Evolutionary conservation across 2,797 vertebrate genomes (phyloP), one percentile per base, ranked within the genome.

Genomic region (Sebastes diploproa): DNA sequence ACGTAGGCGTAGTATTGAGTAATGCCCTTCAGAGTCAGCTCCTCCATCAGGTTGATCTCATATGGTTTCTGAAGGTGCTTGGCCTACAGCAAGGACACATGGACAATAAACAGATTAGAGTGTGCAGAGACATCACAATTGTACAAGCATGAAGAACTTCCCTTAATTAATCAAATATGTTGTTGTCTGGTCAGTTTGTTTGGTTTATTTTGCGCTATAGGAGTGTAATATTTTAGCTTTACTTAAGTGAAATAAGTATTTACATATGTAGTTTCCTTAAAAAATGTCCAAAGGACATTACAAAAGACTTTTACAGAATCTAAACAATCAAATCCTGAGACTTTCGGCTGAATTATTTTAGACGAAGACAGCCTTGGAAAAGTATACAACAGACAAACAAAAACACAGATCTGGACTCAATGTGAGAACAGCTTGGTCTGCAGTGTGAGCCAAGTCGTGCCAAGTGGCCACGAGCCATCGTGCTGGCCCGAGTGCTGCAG

Each of bases 41-140:
- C 96, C 90, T 97, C 96, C 96, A 97, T 97, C 92, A 97, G 92
- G 92, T 97, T 97, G 58, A 97, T 97, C 93, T 97, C 96, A 34
- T 97, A 97, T 34, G 96, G 96, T 81, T 97, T 97, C 92, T 95
- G 92, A 27, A 96, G 93, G 86, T 97, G 95, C 85, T 96, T 96
- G 56, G 86, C 82, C 96, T 96, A 32, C 9, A 91, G 70, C 36
- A 82, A 75, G 22, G 46, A 84, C 23, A 82, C 3, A 34, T 1
- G 27, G 4, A 72, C 3, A 34, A 4, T 3, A 20, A 67, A 75
- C 0, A 30, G 0, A 0, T 72, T 3, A 67, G 6, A 63, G 8
- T 2, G 4, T 27, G 29, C 22, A 23, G 30, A n/a, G 10, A 27
- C 30, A 63, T 32, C 5, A 8, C 10, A 50, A n/a, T 23, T 7